Base-by-base conservation (phyloP, 2,888 invertebrate genomes). In the Nemotelus nigrinus region DNA sequence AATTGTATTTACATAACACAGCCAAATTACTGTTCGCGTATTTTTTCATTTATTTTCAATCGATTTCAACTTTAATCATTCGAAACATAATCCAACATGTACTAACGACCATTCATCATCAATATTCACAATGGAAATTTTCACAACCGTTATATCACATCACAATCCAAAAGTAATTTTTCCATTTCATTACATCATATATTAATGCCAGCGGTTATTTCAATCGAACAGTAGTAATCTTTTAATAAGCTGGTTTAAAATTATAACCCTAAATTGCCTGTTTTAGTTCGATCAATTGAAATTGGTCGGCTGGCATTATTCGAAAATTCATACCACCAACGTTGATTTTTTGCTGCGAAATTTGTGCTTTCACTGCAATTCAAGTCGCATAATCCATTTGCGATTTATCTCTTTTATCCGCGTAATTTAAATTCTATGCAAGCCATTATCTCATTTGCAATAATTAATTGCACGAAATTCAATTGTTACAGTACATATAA, bases 371-470 rank as follows among this genome's bases (percentile, higher is more conserved):
- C 63, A 63, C 39, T 63, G 25, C 63, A 63, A 3, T 25, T 41
- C 41, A 55, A 44, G 8, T 44, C 43, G 50, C 70, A 70, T 55
- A 70, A 70, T 50, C 53, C 43, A 55, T 70, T 70, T 70, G 70
- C 55, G 55, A 70, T 70, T 70, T 70, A 70, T 70, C 10, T 55
- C 39, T 47, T 70, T 55, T 70, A 70, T 70, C 70, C 44, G 43
- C 70, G 43, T 70, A 53, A 70, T 70, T 70, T 70, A 70, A 70
- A 70, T 70, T 70, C 70, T 70, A 70, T 70, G 70, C 43, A 41
- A 8, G 55, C 70, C 70, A 70, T 70, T 70, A 70, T 70, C 70
- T 53, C 70, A 41, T 70, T 70, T 53, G 70, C 70, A 70, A 70
- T 70, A 70, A 70, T 70, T 70, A 70, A 70, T 70, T 70, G 55